Percentiles rank a stretch among this genome's conserved stretches.
These are phyloP conservation scores for Lutraria lutraria DNA, from an alignment of 2,888 invertebrate species.

Conservation along the genomic window DNA sequence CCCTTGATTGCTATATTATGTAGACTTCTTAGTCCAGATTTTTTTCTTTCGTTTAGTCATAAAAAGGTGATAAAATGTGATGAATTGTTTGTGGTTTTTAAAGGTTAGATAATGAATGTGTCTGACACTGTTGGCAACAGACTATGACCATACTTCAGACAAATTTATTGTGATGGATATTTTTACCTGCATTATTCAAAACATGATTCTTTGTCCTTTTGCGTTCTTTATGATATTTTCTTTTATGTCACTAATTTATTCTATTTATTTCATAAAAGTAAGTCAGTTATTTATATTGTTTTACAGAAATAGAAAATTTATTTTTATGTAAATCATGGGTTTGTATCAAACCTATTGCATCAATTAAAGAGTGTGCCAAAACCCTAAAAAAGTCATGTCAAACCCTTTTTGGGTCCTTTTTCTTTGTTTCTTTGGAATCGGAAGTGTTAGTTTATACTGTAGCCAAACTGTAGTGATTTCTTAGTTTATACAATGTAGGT, in stretches of 20 bases:
- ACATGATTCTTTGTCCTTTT: not conserved
- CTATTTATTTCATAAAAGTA: not conserved
- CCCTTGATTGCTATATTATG: not conserved
- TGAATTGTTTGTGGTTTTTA: not conserved
- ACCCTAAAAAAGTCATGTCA: too few relatives aligned
- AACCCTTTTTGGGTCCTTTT: too few relatives aligned
- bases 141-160: slow-evolving; percentile 15
- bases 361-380: too few relatives aligned
- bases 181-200: not conserved
- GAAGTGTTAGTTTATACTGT: too few relatives aligned
- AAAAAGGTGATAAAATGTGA: slow-evolving; percentile 24
- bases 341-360: too few relatives aligned
- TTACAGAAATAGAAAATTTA: too few relatives aligned
- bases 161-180: not conserved
- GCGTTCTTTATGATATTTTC: not conserved
- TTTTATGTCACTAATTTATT: slow-evolving; percentile 1
- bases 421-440: too few relatives aligned
- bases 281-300: too few relatives aligned
- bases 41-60: slow-evolving; percentile 2
- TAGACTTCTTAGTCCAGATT: not conserved
- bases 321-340: too few relatives aligned
- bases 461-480: too few relatives aligned
- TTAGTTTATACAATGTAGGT: too few relatives aligned
- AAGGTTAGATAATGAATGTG: slow-evolving; percentile 27
- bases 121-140: not conserved